phyloP scores from a whole-genome alignment of 2,113 vertebrate genomes.

The Struthio camelus region DNA sequence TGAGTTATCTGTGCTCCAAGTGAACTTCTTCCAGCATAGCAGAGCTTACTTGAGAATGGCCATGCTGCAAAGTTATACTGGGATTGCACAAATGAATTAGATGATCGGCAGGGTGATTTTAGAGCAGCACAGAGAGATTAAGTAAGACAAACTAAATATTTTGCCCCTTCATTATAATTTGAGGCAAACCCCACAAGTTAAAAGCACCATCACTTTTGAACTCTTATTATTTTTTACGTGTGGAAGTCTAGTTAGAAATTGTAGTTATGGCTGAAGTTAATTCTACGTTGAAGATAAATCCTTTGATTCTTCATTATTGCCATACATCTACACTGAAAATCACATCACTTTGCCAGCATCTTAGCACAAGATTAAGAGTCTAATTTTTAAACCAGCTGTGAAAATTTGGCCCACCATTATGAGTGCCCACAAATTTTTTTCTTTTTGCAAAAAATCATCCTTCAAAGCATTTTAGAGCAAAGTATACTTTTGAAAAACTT shows the following conservation, averaged over 20 bases:
- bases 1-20: constrained; percentile 40
- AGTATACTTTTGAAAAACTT: neutral
- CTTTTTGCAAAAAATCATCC: neutral
- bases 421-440: neutral
- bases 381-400: neutral
- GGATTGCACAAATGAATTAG: neutral
- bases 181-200: neutral
- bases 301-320: neutral
- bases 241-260: neutral
- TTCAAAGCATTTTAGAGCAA: neutral
- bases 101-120: neutral
- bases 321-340: neutral
- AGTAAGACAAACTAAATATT: neutral
- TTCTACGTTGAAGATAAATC: neutral
- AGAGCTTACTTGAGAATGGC: accelerated
- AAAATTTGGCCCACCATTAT: neutral
- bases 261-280: neutral
- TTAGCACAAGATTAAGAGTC: neutral
- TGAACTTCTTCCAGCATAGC: neutral
- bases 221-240: neutral
- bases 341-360: neutral
- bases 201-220: neutral
- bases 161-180: neutral
- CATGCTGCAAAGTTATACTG: neutral
- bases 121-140: neutral